These are phyloP conservation scores for Peromyscus leucopus DNA, from an alignment of 2,113 vertebrate genomes.

Conservation along the genomic window DNA sequence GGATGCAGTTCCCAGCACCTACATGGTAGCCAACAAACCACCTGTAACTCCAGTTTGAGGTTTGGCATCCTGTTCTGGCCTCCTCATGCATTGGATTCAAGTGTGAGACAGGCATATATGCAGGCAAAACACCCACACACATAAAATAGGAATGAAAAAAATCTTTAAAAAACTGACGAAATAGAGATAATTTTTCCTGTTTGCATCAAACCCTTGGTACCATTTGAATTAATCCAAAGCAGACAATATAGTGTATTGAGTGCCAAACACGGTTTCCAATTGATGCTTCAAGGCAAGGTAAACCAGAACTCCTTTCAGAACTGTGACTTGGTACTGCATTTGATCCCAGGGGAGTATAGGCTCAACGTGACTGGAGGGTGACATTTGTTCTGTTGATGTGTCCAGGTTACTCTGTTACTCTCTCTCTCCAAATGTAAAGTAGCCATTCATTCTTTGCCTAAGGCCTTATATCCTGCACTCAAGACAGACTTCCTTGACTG, in stretches of 20 bases:
- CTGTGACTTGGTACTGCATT: not conserved
- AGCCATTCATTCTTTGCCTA: slow-evolving; percentile 44
- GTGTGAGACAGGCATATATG: not conserved
- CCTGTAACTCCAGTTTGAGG: not conserved
- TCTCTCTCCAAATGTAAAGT: slow-evolving; percentile 19
- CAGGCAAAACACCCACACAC: not conserved
- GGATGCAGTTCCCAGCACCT: not conserved
- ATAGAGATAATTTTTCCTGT: slow-evolving; percentile 34
- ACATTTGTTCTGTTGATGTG: not conserved
- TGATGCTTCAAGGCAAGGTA: not conserved
- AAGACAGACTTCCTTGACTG: slow-evolving; percentile 17
- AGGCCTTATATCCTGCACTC: not conserved
- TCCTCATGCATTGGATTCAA: not conserved
- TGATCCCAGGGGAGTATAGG: not conserved
- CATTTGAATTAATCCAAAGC: not conserved
- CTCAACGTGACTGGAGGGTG: not conserved
- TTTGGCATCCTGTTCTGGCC: too few relatives aligned
- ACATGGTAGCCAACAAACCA: not conserved
- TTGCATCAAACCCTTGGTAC: not conserved
- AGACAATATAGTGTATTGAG: not conserved
- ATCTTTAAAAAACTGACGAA: not conserved
- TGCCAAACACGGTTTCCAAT: not conserved
- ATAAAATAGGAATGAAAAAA: not conserved
- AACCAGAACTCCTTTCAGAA: not conserved
- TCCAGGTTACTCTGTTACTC: not conserved